Conservation (phyloP, 2,113 vertebrate species). For the Oplegnathus fasciatus region DNA sequence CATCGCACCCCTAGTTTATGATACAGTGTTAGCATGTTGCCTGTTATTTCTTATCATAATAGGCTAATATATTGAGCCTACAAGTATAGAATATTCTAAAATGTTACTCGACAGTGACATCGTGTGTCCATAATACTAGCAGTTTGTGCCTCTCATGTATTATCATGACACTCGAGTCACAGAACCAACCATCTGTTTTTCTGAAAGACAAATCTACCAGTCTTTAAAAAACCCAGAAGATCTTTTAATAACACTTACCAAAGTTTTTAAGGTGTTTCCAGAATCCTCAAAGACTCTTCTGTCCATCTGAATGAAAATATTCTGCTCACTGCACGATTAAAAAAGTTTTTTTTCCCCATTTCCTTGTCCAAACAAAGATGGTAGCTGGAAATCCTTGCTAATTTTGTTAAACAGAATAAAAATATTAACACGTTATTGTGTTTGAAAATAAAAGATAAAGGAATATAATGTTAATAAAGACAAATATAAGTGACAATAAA, state of each 20-base stretch:
- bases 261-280: too few relatives aligned
- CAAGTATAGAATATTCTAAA: neutral
- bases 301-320: neutral
- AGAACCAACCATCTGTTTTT: too few relatives aligned
- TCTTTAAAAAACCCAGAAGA: too few relatives aligned
- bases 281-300: too few relatives aligned
- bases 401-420: neutral
- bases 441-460: neutral
- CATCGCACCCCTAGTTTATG: neutral
- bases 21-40: constrained; percentile 1
- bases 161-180: neutral
- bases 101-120: neutral
- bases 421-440: neutral
- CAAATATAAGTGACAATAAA: neutral
- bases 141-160: neutral
- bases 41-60: neutral
- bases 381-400: neutral
- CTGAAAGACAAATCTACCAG: too few relatives aligned
- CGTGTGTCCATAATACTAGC: neutral
- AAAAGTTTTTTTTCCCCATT: neutral
- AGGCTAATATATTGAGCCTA: neutral
- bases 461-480: neutral
- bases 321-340: neutral
- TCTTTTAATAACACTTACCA: too few relatives aligned
- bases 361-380: neutral